These are phyloP conservation scores for Psettodes erumei DNA, from an alignment of 2,113 vertebrate genomes.

Conservation along the genomic window DNA sequence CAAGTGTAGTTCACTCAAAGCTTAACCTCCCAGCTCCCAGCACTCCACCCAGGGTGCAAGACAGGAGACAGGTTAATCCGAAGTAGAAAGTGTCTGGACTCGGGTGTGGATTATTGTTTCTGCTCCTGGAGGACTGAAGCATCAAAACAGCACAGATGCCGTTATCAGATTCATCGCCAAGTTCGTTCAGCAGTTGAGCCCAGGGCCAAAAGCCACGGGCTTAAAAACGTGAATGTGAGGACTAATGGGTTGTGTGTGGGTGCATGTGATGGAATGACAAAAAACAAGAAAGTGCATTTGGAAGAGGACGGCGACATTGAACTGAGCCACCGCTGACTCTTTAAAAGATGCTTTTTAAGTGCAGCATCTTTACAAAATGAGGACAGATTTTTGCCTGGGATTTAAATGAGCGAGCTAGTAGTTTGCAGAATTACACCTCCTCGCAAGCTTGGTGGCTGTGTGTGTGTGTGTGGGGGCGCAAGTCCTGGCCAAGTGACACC, in stretches of 20 bases:
- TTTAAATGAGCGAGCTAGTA: conserved; percentile 19
- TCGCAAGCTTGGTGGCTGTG: no score
- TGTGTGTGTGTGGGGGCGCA: no score
- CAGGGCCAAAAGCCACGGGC: conserved; percentile 21
- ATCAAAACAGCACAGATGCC: conserved; percentile 10
- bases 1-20: not conserved
- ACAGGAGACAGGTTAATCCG: conserved; percentile 7
- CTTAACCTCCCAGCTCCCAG: conserved; percentile 1
- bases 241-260: conserved; percentile 29
- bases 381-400: not conserved
- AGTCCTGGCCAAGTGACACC: conserved; percentile 10
- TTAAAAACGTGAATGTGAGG: conserved; percentile 34
- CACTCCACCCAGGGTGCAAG: not conserved
- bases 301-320: not conserved
- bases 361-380: not conserved
- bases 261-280: not conserved
- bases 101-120: conserved; percentile 32
- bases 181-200: conserved; percentile 28
- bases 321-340: not conserved
- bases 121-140: conserved; percentile 16
- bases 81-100: conserved; percentile 1
- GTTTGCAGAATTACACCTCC: conserved; percentile 25
- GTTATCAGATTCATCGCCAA: conserved; percentile 35
- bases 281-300: not conserved
- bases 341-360: conserved; percentile 3